Evolutionary conservation across 2,888 invertebrate genomes (phyloP).

Genomic region (Chrysolina haemoptera): DNA sequence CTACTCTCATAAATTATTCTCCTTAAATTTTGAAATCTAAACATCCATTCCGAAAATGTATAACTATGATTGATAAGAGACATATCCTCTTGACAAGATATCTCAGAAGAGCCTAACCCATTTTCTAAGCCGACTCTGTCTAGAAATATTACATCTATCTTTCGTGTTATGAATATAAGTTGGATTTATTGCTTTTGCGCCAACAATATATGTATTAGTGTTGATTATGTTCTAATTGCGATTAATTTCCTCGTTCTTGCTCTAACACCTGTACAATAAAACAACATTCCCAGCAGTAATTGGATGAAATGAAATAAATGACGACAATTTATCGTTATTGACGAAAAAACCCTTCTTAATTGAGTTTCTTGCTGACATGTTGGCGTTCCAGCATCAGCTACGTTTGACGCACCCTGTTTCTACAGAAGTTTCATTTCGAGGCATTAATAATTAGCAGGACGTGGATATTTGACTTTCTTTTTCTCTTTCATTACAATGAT

Average conservation of each 20-base stretch:
- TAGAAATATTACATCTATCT: neutral
- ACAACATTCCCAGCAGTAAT: slow-evolving; percentile 30
- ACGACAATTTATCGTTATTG: slow-evolving; percentile 32
- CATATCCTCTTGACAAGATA: too few relatives aligned
- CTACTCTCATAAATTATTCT: too few relatives aligned
- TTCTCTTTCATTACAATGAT: neutral
- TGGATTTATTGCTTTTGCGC: neutral
- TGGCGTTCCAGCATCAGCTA: slow-evolving; percentile 6
- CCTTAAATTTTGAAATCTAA: too few relatives aligned
- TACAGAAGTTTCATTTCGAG: slow-evolving; percentile 3
- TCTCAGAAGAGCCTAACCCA: neutral
- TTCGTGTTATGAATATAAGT: neutral
- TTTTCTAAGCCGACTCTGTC: neutral
- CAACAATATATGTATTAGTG: slow-evolving; percentile 21
- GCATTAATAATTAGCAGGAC: neutral
- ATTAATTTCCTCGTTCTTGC: slow-evolving; percentile 16
- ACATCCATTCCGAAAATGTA: too few relatives aligned
- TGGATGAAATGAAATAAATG: slow-evolving; percentile 37
- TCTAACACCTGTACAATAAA: slow-evolving; percentile 31
- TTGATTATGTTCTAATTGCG: slow-evolving; percentile 6
- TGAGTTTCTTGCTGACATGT: slow-evolving; percentile 28
- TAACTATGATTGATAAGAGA: too few relatives aligned
- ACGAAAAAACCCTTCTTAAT: slow-evolving; percentile 26
- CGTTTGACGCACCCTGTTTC: slow-evolving; percentile 21
- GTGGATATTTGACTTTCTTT: neutral